Conservation (phyloP, 2,888 invertebrate species). For the Gasteruption jaculator region DNA sequence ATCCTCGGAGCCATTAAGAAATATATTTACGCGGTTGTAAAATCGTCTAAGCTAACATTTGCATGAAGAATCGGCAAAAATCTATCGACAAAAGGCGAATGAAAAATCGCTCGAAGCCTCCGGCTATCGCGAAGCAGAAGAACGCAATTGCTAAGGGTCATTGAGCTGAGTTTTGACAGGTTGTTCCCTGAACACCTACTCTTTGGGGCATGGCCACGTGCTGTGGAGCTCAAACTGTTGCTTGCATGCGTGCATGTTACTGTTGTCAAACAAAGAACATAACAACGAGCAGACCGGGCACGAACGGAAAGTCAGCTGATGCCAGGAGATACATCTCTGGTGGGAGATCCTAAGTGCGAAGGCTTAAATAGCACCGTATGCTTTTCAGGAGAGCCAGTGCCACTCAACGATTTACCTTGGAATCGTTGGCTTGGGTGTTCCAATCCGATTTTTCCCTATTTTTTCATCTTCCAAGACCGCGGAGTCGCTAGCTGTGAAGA, state of each 20-base stretch:
- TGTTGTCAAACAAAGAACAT: slow-evolving; percentile 47
- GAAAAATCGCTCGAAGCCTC: not conserved
- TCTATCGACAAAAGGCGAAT: too few relatives aligned
- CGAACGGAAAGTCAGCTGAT: slow-evolving; percentile 47
- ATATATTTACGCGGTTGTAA: too few relatives aligned
- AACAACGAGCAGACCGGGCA: slow-evolving; percentile 22
- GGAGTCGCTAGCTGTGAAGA: too few relatives aligned
- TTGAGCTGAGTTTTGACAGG: slow-evolving; percentile 23
- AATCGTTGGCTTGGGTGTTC: slow-evolving; percentile 20
- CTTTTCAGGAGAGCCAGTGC: slow-evolving; percentile 40
- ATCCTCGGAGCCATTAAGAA: too few relatives aligned
- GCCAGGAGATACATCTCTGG: slow-evolving; percentile 32
- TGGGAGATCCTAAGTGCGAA: slow-evolving; percentile 29
- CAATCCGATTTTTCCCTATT: not conserved
- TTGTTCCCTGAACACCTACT: slow-evolving; percentile 18
- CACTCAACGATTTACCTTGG: slow-evolving; percentile 36
- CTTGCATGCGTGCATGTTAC: too few relatives aligned
- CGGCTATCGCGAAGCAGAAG: slow-evolving; percentile 4
- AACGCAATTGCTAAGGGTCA: too few relatives aligned
- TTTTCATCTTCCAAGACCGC: too few relatives aligned
- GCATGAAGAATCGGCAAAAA: too few relatives aligned
- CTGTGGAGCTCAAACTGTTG: slow-evolving; percentile 13
- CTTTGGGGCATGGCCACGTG: slow-evolving; percentile 2
- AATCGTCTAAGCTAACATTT: too few relatives aligned
- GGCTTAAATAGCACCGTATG: slow-evolving; percentile 49